These are phyloP conservation scores for Ectemnius lituratus DNA, from an alignment of 2,888 invertebrate species.

Conservation along the genomic window DNA sequence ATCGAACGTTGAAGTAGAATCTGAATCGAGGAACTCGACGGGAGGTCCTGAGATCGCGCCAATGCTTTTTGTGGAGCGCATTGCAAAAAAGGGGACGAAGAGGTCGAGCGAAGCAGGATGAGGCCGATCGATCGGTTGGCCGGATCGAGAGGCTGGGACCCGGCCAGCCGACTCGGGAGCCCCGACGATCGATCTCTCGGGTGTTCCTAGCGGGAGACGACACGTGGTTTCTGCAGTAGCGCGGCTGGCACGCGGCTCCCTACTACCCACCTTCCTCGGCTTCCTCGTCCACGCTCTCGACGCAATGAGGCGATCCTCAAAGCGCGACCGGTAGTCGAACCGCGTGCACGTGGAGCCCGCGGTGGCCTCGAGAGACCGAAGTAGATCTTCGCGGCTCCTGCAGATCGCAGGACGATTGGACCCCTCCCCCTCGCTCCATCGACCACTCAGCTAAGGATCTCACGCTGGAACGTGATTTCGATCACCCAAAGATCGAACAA, in stretches of 20 bases:
- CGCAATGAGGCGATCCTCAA: conserved; percentile 66
- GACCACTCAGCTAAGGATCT: conserved; percentile 6
- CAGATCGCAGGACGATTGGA: conserved; percentile 5
- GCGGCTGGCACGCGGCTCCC: conserved; percentile 58
- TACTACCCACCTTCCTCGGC: conserved; percentile 53
- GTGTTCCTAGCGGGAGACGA: conserved; percentile 61
- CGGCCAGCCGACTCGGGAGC: too few relatives aligned
- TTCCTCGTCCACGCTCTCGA: conserved; percentile 62
- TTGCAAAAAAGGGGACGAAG: not conserved
- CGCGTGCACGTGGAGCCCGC: conserved; percentile 60
- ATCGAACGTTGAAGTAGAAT: not conserved
- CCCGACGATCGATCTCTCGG: conserved; percentile 20
- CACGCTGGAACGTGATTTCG: conserved; percentile 12
- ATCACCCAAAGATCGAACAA: conserved; percentile 14
- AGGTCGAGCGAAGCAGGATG: not conserved
- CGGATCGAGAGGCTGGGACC: not conserved
- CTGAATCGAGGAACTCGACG: not conserved
- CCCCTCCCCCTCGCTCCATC: conserved; percentile 2
- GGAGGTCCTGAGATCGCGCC: not conserved
- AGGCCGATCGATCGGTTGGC: not conserved
- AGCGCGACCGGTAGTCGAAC: conserved; percentile 66
- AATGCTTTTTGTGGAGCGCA: not conserved
- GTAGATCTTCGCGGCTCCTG: conserved; percentile 21
- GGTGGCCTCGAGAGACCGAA: conserved; percentile 31
- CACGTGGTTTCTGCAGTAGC: conserved; percentile 59